Percentiles rank a stretch among this genome's conserved stretches.
phyloP scores from a whole-genome alignment of 64 coral and sea anemone genomes.

The Montipora sp. region DNA sequence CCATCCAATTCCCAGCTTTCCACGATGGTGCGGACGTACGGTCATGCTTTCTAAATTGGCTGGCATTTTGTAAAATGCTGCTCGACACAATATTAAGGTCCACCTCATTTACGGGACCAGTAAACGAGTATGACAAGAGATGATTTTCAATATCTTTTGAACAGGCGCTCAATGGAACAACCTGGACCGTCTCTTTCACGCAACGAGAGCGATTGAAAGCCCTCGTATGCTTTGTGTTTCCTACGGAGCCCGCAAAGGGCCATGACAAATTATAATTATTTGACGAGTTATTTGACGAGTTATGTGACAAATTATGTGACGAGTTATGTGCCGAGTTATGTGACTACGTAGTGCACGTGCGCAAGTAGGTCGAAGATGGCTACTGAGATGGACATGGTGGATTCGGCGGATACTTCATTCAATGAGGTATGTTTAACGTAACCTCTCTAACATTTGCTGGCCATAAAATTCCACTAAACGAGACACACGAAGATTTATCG shows the following conservation, averaged over 20 bases:
- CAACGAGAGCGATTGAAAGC: too few species aligned
- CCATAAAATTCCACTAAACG: conserved; percentile 41
- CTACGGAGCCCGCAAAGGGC: not conserved
- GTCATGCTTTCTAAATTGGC: conserved; percentile 14
- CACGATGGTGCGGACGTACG: conserved; percentile 35
- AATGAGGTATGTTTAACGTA: conserved; percentile 50
- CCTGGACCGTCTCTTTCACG: too few species aligned
- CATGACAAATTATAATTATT: not conserved
- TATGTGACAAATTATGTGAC: not conserved
- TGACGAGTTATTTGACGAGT: not conserved
- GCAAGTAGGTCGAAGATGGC: not conserved
- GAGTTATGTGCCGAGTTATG: conserved; percentile 3
- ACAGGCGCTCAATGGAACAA: too few species aligned
- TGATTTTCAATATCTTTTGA: too few species aligned
- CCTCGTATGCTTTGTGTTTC: too few species aligned
- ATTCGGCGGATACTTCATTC: conserved; percentile 35
- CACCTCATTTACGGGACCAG: too few species aligned
- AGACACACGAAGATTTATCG: conserved; percentile 54
- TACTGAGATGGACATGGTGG: not conserved
- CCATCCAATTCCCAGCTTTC: conserved; percentile 14
- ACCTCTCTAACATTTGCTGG: conserved; percentile 31
- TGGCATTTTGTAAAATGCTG: conserved; percentile 27
- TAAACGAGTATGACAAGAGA: too few species aligned
- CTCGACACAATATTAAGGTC: conserved; percentile 31
- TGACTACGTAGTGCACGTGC: not conserved